Percentiles rank a stretch among this genome's conserved stretches.
phyloP scores from a whole-genome alignment of 2,888 invertebrate species.

The Abrostola tripartita region DNA sequence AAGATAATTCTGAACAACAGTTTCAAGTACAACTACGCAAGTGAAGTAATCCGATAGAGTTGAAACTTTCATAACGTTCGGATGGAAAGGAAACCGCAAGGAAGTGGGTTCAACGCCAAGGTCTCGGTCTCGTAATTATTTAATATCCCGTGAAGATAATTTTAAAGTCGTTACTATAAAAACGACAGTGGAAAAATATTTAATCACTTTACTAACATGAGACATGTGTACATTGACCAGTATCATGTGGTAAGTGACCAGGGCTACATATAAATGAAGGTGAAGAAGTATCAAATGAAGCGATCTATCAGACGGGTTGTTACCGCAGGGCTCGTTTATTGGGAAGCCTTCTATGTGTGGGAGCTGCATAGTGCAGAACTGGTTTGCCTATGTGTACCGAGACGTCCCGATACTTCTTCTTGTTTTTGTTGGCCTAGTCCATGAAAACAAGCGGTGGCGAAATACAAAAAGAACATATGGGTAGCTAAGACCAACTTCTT shows the following conservation, averaged over 20 bases:
- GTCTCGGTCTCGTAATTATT: constrained; percentile 43
- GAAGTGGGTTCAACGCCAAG: constrained; percentile 51
- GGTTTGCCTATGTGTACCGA: constrained; percentile 77
- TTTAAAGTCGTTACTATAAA: constrained; percentile 29
- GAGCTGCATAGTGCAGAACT: constrained; percentile 76
- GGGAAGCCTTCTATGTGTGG: constrained; percentile 85
- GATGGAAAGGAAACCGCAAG: constrained; percentile 64
- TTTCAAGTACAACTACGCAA: constrained; percentile 9
- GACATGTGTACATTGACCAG: constrained; percentile 41
- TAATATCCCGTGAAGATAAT: constrained; percentile 37
- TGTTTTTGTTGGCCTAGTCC: constrained; percentile 68
- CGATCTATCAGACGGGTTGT: constrained; percentile 79
- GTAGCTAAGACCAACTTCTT: constrained; percentile 8
- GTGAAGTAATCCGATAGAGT: constrained; percentile 21
- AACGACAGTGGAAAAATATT: constrained; percentile 23
- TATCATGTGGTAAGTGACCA: constrained; percentile 63
- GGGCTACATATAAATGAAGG: constrained; percentile 67
- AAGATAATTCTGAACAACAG: constrained; percentile 3
- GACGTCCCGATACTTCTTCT: constrained; percentile 59
- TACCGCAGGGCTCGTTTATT: constrained; percentile 76
- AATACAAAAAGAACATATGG: constrained; percentile 22
- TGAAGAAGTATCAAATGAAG: constrained; percentile 81
- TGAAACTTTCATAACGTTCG: constrained; percentile 52
- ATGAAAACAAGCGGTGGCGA: constrained; percentile 34
- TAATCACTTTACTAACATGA: constrained; percentile 8